phyloP scores from a whole-genome alignment of 64 coral and sea anemone genomes.

The Dendrophyllia cribrosa region DNA sequence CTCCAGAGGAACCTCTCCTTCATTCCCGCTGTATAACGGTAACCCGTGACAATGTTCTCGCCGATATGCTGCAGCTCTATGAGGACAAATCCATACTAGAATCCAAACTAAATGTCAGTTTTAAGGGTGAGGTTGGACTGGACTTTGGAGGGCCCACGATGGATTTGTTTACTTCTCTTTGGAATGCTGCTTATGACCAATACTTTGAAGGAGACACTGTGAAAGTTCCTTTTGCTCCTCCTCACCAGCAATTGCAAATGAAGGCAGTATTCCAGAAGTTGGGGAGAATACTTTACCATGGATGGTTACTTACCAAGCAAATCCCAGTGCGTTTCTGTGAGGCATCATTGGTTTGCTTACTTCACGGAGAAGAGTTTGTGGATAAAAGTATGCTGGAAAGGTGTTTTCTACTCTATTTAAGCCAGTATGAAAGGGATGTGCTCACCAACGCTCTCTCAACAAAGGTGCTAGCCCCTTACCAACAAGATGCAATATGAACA shows the following conservation, averaged over 20 bases:
- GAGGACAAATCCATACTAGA: constrained; percentile 2
- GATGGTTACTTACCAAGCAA: constrained; percentile 39
- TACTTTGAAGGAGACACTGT: constrained; percentile 57
- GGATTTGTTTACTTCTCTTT: constrained; percentile 55
- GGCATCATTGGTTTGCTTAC: constrained; percentile 1
- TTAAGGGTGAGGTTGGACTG: constrained; percentile 25
- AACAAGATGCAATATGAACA: constrained; percentile 41
- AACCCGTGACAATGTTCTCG: constrained; percentile 28
- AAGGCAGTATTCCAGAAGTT: background rate
- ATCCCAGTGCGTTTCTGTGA: constrained; percentile 59
- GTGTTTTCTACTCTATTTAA: constrained; percentile 63
- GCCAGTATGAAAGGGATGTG: constrained; percentile 65
- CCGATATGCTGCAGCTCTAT: constrained; percentile 58
- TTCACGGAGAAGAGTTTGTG: constrained; percentile 56
- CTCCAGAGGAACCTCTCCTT: background rate
- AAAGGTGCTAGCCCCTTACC: background rate
- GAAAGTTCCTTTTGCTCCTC: constrained; percentile 44
- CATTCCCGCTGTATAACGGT: background rate
- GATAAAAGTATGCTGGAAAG: constrained; percentile 29
- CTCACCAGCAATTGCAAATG: background rate
- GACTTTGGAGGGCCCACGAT: constrained; percentile 59
- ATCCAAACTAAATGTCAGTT: constrained; percentile 32
- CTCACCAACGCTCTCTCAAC: constrained; percentile 20
- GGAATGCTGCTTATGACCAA: constrained; percentile 38
- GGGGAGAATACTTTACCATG: constrained; percentile 43